Conservation (phyloP, 2,888 invertebrate genomes). For the Scaptomyza flava region DNA sequence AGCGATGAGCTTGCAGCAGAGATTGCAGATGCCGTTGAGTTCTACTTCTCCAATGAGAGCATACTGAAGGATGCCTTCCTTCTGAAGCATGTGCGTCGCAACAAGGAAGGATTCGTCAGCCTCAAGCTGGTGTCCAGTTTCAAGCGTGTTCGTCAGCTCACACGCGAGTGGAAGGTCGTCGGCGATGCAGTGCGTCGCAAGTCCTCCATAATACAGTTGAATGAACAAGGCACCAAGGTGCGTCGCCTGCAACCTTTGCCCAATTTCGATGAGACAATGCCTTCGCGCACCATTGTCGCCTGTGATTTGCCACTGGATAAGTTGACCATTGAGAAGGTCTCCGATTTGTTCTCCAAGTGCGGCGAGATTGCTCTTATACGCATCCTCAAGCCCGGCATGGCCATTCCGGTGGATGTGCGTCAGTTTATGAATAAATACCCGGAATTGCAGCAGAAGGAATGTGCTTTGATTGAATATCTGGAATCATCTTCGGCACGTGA, state of each 20-base stretch:
- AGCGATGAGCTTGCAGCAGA: slow-evolving; percentile 91
- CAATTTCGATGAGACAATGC: slow-evolving; percentile 95
- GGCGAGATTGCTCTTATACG: slow-evolving; percentile 96
- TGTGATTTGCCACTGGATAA: slow-evolving; percentile 93
- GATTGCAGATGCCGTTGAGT: slow-evolving; percentile 95
- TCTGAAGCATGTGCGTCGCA: slow-evolving; percentile 96
- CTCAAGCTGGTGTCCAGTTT: slow-evolving; percentile 97
- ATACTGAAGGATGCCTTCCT: slow-evolving; percentile 98
- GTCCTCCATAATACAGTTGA: slow-evolving; percentile 92
- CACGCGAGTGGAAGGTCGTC: slow-evolving; percentile 97
- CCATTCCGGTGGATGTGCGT: slow-evolving; percentile 95
- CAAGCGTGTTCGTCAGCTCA: slow-evolving; percentile 96
- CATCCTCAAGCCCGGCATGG: slow-evolving; percentile 94
- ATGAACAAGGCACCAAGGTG: slow-evolving; percentile 95
- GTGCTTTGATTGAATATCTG: slow-evolving; percentile 96
- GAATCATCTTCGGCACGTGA: slow-evolving; percentile 93
- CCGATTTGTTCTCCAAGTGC: slow-evolving; percentile 93
- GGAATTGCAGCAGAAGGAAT: slow-evolving; percentile 93
- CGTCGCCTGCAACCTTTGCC: slow-evolving; percentile 93
- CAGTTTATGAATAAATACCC: slow-evolving; percentile 96
- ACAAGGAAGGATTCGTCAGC: slow-evolving; percentile 98
- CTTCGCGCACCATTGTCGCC: slow-evolving; percentile 95
- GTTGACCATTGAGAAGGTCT: slow-evolving; percentile 95
- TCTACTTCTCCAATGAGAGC: slow-evolving; percentile 97
- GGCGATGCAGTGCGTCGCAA: slow-evolving; percentile 93